phyloP scores from a whole-genome alignment of 2,888 invertebrate species.

The Encarsia formosa region DNA sequence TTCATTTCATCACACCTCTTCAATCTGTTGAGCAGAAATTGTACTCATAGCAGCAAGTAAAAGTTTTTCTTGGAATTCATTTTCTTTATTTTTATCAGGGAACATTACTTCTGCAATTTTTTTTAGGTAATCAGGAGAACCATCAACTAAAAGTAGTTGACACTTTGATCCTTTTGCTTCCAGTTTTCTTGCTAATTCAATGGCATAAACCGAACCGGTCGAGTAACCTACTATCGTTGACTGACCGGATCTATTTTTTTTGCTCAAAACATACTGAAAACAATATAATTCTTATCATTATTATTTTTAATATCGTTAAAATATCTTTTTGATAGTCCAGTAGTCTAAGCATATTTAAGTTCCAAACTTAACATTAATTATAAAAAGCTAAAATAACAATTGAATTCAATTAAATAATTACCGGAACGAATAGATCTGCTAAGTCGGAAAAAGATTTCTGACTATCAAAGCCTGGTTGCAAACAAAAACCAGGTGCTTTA shows the following conservation, averaged over 20 bases:
- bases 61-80: neutral
- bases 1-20: no score
- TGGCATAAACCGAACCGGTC: slow-evolving; percentile 72
- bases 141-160: slow-evolving; percentile 70
- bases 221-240: slow-evolving; percentile 87
- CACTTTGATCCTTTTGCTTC: slow-evolving; percentile 64
- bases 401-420: no score
- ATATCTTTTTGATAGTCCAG: no score
- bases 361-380: no score
- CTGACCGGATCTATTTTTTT: no score
- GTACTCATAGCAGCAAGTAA: neutral
- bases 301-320: no score
- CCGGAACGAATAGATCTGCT: slow-evolving; percentile 55
- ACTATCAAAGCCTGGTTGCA: slow-evolving; percentile 43
- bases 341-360: no score
- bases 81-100: no score
- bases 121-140: slow-evolving; percentile 55
- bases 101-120: no score
- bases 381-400: no score
- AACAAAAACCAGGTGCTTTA: slow-evolving; percentile 38
- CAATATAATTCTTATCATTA: no score
- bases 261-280: no score
- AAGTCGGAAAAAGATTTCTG: slow-evolving; percentile 53
- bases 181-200: slow-evolving; percentile 69
- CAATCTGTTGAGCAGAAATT: neutral